Evolutionary conservation across 2,888 invertebrate genomes (phyloP).

Genomic region (Agrotis puta): DNA sequence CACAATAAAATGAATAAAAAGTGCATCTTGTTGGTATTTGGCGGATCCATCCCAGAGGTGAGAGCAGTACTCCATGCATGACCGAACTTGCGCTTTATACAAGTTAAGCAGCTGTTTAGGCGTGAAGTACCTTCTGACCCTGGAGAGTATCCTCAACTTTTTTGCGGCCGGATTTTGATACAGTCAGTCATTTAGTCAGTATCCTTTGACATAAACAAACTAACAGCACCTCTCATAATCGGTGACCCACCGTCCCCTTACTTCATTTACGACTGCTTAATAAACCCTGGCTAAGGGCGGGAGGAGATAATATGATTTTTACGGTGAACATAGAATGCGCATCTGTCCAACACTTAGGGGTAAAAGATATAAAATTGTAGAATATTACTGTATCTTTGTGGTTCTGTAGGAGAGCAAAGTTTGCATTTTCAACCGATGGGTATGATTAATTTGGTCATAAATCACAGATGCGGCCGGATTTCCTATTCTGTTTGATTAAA

Average conservation of each 20-base stretch:
- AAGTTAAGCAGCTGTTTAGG: no score
- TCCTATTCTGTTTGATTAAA: neutral
- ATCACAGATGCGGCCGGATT: conserved; percentile 51
- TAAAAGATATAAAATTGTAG: conserved; percentile 53
- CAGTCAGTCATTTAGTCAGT: neutral
- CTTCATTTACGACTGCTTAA: conserved; percentile 85
- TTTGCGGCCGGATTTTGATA: no score
- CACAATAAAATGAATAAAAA: no score
- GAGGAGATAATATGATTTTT: conserved; percentile 80
- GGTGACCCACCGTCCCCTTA: conserved; percentile 76
- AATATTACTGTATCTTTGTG: conserved; percentile 38
- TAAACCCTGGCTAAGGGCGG: conserved; percentile 80
- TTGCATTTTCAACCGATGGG: conserved; percentile 1
- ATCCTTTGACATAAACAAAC: neutral
- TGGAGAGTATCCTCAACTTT: no score
- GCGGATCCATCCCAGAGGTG: no score
- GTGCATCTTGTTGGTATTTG: no score
- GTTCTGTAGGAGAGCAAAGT: conserved; percentile 8
- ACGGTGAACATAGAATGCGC: conserved; percentile 78
- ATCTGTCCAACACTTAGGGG: conserved; percentile 74
- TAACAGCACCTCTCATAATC: conserved; percentile 64
- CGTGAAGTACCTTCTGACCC: no score
- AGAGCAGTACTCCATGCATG: no score
- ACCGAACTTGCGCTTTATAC: no score
- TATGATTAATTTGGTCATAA: conserved; percentile 47